Evolutionary conservation across 2,113 vertebrate genomes (phyloP), one percentile per base, ranked within the genome.

Genomic region (Coracopsis vasa): DNA sequence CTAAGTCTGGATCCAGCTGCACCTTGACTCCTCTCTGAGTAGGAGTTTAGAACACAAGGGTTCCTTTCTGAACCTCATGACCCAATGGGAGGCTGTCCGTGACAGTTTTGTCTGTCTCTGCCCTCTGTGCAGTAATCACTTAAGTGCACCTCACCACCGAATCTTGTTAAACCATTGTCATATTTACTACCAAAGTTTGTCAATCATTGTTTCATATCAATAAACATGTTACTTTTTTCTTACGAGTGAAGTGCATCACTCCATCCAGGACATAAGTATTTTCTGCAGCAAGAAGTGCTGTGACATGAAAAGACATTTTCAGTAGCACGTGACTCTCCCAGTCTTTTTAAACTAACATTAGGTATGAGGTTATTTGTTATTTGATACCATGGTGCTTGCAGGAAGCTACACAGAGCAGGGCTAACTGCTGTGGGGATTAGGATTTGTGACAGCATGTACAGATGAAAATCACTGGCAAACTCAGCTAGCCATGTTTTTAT

Each of bases 341-440:
- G 28, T 1, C 21, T 42, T 37, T 5, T 23, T 2, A 0, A 4
- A 19, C 7, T 1, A 14, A 21, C 20, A 2, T 16, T 3, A 3
- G 56, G 42, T 2, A 24, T 11, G 44, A 69, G 24, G 23, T 25
- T 33, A 5, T 82, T 67, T 81, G 92, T 53, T 87, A 31, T 84
- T 71, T 67, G 87, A 18, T 24, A 8, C 69, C 90, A 37, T 21
- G 56, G 72, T 0, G 41, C 86, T 29, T 44, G 15, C 69, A 74
- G n/a, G 67, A 81, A 51, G 60, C 48, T 44, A 29, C 70, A 31
- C 39, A 62, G 50, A 80, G 28, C 58, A 16, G 86, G 67, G 80
- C 56, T 74, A 53, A 60, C 75, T 31, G 90, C 65, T 11, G 51
- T 4, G 6, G 69, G 47, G 44, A 12, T 24, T 4, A 2, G 80